These are phyloP conservation scores for Erebia palarica DNA, from an alignment of 2,888 invertebrate species.

Conservation along the genomic window DNA sequence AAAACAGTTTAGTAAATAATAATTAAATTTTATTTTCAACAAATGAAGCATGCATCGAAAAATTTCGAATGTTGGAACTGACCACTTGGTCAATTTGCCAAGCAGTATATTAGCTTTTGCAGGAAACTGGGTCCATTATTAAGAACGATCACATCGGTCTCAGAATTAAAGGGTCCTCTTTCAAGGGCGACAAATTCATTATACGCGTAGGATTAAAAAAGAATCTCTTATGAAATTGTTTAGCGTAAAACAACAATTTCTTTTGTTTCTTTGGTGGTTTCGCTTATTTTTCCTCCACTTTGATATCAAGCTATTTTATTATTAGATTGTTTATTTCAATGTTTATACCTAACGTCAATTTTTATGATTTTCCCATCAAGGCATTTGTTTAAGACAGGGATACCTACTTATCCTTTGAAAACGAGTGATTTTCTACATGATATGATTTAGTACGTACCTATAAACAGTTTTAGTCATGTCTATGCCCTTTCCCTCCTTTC, in stretches of 20 bases:
- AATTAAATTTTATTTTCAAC: too few relatives aligned
- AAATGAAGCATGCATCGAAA: too few relatives aligned
- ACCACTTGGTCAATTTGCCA: too few relatives aligned
- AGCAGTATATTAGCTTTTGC: neutral
- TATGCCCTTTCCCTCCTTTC: too few relatives aligned
- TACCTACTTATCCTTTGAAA: too few relatives aligned
- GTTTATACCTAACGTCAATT: neutral
- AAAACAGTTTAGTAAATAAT: too few relatives aligned
- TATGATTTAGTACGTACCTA: too few relatives aligned
- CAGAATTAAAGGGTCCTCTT: slow-evolving; percentile 55
- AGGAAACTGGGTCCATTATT: too few relatives aligned
- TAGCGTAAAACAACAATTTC: slow-evolving; percentile 13
- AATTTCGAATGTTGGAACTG: too few relatives aligned
- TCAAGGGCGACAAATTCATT: slow-evolving; percentile 49
- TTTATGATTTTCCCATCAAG: neutral
- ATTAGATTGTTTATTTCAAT: neutral
- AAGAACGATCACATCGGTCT: neutral
- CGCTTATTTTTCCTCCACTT: neutral
- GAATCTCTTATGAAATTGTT: slow-evolving; percentile 15
- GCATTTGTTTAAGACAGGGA: too few relatives aligned
- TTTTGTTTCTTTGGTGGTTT: slow-evolving; percentile 18
- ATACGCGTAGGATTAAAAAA: slow-evolving; percentile 23
- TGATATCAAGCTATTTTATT: slow-evolving; percentile 9
- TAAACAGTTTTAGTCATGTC: too few relatives aligned
- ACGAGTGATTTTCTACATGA: too few relatives aligned